Evolutionary conservation across 2,113 vertebrate species (phyloP).

Genomic region (Himantopus leucocephalus): DNA sequence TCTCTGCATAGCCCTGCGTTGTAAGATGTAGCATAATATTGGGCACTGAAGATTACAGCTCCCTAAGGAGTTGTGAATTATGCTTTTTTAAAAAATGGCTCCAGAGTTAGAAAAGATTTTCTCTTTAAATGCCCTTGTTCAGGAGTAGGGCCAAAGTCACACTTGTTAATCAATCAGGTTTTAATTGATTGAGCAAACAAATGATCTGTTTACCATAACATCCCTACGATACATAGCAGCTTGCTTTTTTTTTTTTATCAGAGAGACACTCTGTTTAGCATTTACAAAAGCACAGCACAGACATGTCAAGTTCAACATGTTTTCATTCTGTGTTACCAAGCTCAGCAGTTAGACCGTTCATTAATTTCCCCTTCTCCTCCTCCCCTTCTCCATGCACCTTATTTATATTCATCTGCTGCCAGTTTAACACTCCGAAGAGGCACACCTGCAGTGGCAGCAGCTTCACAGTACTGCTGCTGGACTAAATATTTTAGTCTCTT

Average conservation of each 20-base stretch:
- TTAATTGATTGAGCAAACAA: neutral
- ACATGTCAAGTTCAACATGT: constrained; percentile 52
- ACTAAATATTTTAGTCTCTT: neutral
- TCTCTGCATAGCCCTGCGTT: neutral
- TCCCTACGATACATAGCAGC: neutral
- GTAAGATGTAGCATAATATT: neutral
- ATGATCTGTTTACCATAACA: neutral
- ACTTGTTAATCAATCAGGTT: neutral
- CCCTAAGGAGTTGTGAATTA: neutral
- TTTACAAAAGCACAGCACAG: constrained; percentile 25
- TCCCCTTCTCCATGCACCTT: neutral
- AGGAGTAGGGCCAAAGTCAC: neutral
- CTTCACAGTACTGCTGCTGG: neutral
- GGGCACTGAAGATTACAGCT: constrained; percentile 33
- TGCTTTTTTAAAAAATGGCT: neutral
- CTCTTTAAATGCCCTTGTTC: neutral
- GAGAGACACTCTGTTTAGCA: neutral
- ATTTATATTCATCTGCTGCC: constrained; percentile 50
- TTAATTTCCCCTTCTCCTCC: constrained; percentile 20
- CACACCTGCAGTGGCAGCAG: constrained; percentile 29
- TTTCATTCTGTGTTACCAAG: neutral
- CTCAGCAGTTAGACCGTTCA: constrained; percentile 37
- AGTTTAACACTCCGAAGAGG: neutral
- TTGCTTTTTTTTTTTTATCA: neutral
- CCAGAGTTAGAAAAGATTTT: neutral